phyloP scores from a whole-genome alignment of 1,140 invertebrate species.

The Lasioglossum baleicum region DNA sequence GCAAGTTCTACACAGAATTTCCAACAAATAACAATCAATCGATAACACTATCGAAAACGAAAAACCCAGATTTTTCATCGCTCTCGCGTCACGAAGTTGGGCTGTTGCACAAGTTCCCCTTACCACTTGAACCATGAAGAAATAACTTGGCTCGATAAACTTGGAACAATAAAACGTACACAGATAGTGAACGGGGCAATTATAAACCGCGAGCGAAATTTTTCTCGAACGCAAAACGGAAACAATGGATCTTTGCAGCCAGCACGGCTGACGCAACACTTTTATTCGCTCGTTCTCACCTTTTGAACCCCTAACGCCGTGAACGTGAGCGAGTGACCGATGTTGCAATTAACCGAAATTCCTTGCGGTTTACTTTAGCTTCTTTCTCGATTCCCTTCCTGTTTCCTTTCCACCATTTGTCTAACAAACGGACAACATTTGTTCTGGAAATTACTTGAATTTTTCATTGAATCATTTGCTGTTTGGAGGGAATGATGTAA shows the following conservation, averaged over 20 bases:
- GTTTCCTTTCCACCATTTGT: neutral
- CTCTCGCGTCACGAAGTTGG: neutral
- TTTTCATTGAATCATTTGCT: too few relatives aligned
- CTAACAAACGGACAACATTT: too few relatives aligned
- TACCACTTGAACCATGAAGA: conserved; percentile 33
- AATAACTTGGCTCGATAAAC: conserved; percentile 30
- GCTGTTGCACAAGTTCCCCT: conserved; percentile 15
- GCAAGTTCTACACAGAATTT: too few relatives aligned
- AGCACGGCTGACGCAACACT: conserved; percentile 25
- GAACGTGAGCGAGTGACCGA: conserved; percentile 3
- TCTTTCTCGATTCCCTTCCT: neutral
- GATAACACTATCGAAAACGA: too few relatives aligned
- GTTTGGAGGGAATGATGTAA: too few relatives aligned
- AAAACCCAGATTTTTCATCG: too few relatives aligned
- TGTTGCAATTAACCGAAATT: conserved; percentile 48
- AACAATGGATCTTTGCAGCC: conserved; percentile 37
- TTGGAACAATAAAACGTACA: conserved; percentile 18
- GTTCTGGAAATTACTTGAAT: too few relatives aligned
- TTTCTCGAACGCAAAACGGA: conserved; percentile 25
- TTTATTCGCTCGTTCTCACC: conserved; percentile 32
- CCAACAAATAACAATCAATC: too few relatives aligned
- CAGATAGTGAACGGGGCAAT: conserved; percentile 26
- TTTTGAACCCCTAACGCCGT: conserved; percentile 19
- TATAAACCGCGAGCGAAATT: conserved; percentile 29
- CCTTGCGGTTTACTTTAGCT: neutral